phyloP scores from a whole-genome alignment of 2,113 vertebrate genomes.

The Trachemys scripta region DNA sequence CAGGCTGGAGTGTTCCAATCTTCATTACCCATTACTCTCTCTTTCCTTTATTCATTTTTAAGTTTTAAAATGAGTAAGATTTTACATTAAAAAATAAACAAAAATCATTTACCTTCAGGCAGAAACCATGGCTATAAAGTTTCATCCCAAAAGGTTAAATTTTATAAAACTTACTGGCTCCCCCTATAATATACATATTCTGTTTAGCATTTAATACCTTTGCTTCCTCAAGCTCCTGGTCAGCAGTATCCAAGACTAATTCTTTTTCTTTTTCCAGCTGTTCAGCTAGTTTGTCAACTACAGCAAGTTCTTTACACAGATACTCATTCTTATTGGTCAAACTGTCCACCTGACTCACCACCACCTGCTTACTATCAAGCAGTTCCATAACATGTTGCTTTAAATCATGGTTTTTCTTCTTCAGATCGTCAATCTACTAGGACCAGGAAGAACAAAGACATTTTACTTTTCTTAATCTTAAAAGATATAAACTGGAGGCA shows the following conservation, averaged over 20 bases:
- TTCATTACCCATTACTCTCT: not conserved
- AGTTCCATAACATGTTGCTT: conserved; percentile 75
- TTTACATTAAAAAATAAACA: not conserved
- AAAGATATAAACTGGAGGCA: not conserved
- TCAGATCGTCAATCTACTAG: conserved; percentile 76
- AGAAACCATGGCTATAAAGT: not conserved
- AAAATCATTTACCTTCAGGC: not conserved
- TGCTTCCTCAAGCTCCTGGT: conserved; percentile 76
- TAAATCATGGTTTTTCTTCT: conserved; percentile 75
- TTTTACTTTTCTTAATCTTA: not conserved
- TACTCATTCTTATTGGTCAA: conserved; percentile 77
- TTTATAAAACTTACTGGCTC: not conserved
- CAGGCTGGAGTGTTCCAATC: not conserved
- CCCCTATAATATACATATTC: not conserved
- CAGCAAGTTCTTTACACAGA: conserved; percentile 75
- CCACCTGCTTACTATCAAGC: conserved; percentile 69
- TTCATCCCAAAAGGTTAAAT: not conserved
- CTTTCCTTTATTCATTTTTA: not conserved
- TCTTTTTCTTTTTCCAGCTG: conserved; percentile 75
- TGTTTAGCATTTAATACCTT: conserved; percentile 66
- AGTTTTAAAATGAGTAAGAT: not conserved
- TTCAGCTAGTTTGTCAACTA: conserved; percentile 76
- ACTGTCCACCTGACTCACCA: conserved; percentile 69
- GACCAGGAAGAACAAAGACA: conserved; percentile 55
- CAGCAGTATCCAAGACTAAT: conserved; percentile 65